A percentile compares a stretch with the other conserved stretches of the same genome.
phyloP scores from a whole-genome alignment of 2,888 invertebrate genomes.

The Salticus scenicus region DNA sequence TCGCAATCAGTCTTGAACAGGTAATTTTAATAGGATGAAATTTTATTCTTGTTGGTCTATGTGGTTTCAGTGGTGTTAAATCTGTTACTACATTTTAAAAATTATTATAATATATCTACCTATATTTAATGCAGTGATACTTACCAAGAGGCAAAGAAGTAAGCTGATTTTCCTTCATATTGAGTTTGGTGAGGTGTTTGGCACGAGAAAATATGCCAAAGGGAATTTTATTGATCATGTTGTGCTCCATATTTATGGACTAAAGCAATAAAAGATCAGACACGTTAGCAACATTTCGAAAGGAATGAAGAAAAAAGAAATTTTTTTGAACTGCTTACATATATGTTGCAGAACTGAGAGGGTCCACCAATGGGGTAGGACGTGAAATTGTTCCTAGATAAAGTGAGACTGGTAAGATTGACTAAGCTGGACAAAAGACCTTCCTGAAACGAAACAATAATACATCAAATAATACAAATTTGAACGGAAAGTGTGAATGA shows the following conservation, averaged over 20 bases:
- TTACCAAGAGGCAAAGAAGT: constrained; percentile 90
- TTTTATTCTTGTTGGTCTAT: too few species aligned
- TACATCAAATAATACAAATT: too few species aligned
- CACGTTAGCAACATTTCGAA: too few species aligned
- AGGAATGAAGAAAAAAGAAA: too few species aligned
- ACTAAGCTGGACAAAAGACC: constrained; percentile 95
- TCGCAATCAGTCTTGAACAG: too few species aligned
- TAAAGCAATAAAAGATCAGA: constrained; percentile 76
- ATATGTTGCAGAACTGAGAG: constrained; percentile 95
- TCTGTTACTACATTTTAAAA: too few species aligned
- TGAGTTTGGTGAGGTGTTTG: constrained; percentile 94
- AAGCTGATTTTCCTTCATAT: constrained; percentile 98
- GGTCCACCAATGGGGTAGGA: constrained; percentile 98
- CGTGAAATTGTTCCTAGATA: constrained; percentile 95
- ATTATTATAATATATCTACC: too few species aligned
- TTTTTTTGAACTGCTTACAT: constrained; percentile 76
- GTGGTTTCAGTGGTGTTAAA: too few species aligned
- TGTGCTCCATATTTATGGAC: constrained; percentile 98
- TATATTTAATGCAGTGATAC: too few species aligned
- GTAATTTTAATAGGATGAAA: too few species aligned
- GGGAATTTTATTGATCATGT: constrained; percentile 99
- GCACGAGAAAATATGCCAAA: constrained; percentile 99
- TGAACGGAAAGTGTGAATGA: too few species aligned
- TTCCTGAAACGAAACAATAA: constrained; percentile 81
- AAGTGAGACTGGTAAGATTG: constrained; percentile 92